Percentiles rank a stretch among this genome's conserved stretches.
These are phyloP conservation scores for Petromus typicus DNA, from an alignment of 2,113 vertebrate species.

Conservation along the genomic window DNA sequence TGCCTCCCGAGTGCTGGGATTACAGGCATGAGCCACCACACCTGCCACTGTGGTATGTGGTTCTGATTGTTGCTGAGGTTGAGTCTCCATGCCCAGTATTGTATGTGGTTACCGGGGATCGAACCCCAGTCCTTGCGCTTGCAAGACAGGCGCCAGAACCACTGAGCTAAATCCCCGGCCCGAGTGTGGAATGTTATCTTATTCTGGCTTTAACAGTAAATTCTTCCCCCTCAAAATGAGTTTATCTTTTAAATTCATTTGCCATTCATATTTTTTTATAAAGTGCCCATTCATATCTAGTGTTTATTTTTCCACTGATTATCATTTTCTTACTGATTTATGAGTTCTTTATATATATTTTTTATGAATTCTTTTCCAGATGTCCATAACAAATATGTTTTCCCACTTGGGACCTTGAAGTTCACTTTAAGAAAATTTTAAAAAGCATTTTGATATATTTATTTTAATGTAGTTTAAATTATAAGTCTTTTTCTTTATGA, in stretches of 20 bases:
- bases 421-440: not conserved
- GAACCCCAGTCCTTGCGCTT: no score
- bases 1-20: no score
- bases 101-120: no score
- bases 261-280: not conserved
- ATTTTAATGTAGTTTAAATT: conserved; percentile 40
- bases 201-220: not conserved
- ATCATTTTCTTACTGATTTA: not conserved
- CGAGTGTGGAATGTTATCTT: not conserved
- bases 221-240: not conserved
- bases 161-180: no score
- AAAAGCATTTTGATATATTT: not conserved
- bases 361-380: not conserved
- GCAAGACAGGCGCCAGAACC: no score
- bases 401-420: not conserved
- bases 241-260: conserved; percentile 6
- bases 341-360: conserved; percentile 19
- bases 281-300: not conserved
- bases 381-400: not conserved
- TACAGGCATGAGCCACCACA: no score
- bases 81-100: no score
- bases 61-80: no score
- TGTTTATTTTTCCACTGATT: not conserved
- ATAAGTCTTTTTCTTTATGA: not conserved
- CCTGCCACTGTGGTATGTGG: no score